Evolutionary conservation across 2,888 invertebrate species (phyloP).

Genomic region (Laspeyria flexula): DNA sequence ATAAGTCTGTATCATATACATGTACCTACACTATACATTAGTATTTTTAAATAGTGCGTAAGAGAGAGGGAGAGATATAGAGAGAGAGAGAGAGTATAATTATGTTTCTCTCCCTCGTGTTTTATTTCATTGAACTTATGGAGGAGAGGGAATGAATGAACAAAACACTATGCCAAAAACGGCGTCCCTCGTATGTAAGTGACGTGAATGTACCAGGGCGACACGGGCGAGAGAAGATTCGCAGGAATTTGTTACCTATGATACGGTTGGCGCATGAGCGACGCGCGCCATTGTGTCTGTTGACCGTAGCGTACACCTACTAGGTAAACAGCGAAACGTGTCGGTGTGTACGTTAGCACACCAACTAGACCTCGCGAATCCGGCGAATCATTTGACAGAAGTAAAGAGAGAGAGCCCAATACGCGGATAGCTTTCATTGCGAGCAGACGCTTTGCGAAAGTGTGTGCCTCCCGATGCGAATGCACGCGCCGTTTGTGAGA

Average conservation of each 20-base stretch:
- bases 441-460: conserved; percentile 53
- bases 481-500: conserved; percentile 56
- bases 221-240: conserved; percentile 46
- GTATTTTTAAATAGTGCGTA: too few relatives aligned
- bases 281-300: conserved; percentile 43
- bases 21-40: too few relatives aligned
- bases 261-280: conserved; percentile 22
- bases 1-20: too few relatives aligned
- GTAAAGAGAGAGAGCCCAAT: conserved; percentile 26
- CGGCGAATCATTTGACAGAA: conserved; percentile 17
- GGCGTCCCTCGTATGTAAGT: conserved; percentile 71
- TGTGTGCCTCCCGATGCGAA: conserved; percentile 45
- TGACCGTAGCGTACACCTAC: conserved; percentile 41
- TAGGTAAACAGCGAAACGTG: conserved; percentile 26
- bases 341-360: background rate
- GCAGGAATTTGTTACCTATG: conserved; percentile 41
- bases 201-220: conserved; percentile 66
- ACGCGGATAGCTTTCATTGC: conserved; percentile 50
- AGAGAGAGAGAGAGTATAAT: too few relatives aligned
- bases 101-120: conserved; percentile 2
- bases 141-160: conserved; percentile 39
- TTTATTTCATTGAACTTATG: conserved; percentile 21
- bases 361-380: conserved; percentile 19
- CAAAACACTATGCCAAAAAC: conserved; percentile 50
- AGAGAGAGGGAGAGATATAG: too few relatives aligned